phyloP scores from a whole-genome alignment of 37 sponge, comb jelly and placozoan species.

The Oscarella lobularis region DNA sequence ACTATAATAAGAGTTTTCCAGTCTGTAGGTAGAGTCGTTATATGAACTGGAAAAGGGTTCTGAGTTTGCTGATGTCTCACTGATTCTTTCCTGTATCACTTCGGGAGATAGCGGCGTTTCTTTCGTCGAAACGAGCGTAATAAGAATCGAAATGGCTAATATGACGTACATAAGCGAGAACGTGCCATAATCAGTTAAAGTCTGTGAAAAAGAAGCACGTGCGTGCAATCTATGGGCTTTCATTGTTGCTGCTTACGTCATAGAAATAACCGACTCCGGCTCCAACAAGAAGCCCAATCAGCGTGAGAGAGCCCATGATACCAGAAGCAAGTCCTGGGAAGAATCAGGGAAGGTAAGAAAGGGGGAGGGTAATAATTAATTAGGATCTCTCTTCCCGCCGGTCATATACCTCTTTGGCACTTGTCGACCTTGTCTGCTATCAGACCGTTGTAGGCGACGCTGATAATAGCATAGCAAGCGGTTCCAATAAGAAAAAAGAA shows the following conservation, averaged over 20 bases:
- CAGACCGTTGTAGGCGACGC: not conserved
- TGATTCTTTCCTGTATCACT: too few species aligned
- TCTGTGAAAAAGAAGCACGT: too few species aligned
- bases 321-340: not conserved
- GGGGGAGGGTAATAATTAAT: too few species aligned
- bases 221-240: too few species aligned
- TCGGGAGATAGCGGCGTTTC: not conserved
- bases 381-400: not conserved
- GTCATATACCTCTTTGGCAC: not conserved
- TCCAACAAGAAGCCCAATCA: not conserved
- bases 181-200: not conserved
- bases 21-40: too few species aligned
- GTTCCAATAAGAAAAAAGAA: not conserved
- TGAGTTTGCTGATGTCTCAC: too few species aligned
- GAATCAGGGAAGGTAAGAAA: not conserved
- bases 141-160: not conserved
- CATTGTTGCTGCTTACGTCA: too few species aligned
- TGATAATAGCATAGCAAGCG: not conserved
- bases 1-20: not conserved
- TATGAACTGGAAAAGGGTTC: too few species aligned
- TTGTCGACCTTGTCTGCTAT: not conserved
- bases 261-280: not conserved
- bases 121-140: not conserved
- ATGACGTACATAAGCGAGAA: not conserved
- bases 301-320: not conserved